Conservation (phyloP, 2,888 invertebrate genomes). For the Paralinhomoeus sp. region DNA sequence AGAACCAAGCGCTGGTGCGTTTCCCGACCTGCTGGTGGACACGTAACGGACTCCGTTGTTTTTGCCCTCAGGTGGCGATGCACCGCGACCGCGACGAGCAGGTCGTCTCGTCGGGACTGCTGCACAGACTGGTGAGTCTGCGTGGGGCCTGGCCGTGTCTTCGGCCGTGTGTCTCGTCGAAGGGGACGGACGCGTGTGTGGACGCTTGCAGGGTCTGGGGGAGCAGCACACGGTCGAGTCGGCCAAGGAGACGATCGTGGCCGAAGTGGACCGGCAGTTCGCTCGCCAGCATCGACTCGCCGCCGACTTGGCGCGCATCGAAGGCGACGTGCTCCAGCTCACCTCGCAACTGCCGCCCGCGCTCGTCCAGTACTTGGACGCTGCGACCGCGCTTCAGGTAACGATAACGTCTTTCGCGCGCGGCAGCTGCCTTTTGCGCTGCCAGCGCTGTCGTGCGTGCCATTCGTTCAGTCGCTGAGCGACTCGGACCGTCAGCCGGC, state of each 20-base stretch:
- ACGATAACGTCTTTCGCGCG: not conserved
- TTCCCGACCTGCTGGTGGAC: too few species aligned
- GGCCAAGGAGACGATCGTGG: slow-evolving; percentile 1
- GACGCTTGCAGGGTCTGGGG: not conserved
- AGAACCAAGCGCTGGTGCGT: slow-evolving; percentile 20
- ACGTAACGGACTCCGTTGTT: not conserved
- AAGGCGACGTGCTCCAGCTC: slow-evolving; percentile 1
- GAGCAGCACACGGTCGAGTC: not conserved
- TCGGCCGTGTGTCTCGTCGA: too few species aligned
- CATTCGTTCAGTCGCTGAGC: too few species aligned
- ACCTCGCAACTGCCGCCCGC: not conserved
- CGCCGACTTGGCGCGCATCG: slow-evolving; percentile 1
- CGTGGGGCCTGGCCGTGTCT: not conserved
- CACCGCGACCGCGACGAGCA: slow-evolving; percentile 3
- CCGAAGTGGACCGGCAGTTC: slow-evolving; percentile 2
- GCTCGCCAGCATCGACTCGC: not conserved
- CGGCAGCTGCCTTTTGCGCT: not conserved
- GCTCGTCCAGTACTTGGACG: too few species aligned
- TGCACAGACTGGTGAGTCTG: slow-evolving; percentile 1
- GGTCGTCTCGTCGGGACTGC: not conserved
- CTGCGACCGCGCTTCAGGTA: not conserved
- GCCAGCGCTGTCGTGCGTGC: too few species aligned
- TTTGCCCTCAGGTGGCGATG: not conserved
- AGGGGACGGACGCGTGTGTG: too few species aligned
- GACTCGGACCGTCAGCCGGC: too few species aligned